Conservation (phyloP, 2,797 vertebrate genomes). For the Danionella dracula region DNA sequence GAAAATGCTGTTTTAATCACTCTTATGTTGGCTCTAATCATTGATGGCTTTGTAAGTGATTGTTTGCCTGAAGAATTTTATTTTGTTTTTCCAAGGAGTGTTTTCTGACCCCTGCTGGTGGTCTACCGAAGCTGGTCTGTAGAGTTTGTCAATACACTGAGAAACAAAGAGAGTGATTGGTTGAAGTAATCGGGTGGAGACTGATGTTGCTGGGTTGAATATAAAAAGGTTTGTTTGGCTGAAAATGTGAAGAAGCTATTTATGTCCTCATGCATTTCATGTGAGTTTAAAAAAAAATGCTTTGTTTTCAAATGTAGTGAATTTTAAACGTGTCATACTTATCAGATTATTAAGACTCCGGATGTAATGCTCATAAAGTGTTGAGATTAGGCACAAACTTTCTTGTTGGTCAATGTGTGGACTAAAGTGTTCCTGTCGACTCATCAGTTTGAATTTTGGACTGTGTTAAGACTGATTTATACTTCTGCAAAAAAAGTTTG, state of each 20-base stretch:
- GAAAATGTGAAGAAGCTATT: conserved; percentile 71
- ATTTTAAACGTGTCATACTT: conserved; percentile 65
- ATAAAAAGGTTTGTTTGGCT: conserved; percentile 59
- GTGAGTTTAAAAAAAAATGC: conserved; percentile 59
- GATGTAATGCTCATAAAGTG: conserved; percentile 49
- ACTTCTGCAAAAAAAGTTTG: too few relatives aligned
- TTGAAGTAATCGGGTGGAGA: conserved; percentile 41
- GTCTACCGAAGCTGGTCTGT: background rate
- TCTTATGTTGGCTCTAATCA: conserved; percentile 42
- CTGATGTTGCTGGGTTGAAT: conserved; percentile 60
- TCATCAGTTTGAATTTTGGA: conserved; percentile 1
- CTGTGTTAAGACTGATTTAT: too few relatives aligned
- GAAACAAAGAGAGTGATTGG: conserved; percentile 43
- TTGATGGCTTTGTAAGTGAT: conserved; percentile 19
- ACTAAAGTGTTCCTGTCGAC: too few relatives aligned
- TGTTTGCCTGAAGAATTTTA: conserved; percentile 48
- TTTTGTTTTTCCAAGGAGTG: conserved; percentile 21
- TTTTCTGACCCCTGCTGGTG: conserved; percentile 35
- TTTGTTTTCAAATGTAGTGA: too few relatives aligned
- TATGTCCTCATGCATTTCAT: conserved; percentile 72
- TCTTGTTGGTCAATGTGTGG: conserved; percentile 22
- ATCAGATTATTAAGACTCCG: conserved; percentile 57
- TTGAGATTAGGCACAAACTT: conserved; percentile 42
- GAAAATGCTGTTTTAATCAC: conserved; percentile 47
- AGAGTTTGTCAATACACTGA: conserved; percentile 49